These are phyloP conservation scores for Lepidonotus clava DNA, from an alignment of 2,888 invertebrate species.

Conservation along the genomic window DNA sequence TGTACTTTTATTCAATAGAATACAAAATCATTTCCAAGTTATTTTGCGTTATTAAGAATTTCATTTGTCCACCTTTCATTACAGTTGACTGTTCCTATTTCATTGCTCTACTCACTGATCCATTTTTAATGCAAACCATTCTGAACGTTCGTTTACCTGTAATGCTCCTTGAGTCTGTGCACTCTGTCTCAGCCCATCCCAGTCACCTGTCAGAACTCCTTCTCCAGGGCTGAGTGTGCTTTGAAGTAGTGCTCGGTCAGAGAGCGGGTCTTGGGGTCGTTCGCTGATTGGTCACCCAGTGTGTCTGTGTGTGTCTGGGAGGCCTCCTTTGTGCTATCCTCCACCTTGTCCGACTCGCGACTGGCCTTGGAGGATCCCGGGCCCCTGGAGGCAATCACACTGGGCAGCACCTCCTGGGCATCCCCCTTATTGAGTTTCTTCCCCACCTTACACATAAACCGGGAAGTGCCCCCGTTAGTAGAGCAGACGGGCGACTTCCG, in stretches of 20 bases:
- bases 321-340: neutral
- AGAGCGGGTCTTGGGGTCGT: neutral
- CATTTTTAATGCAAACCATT: too few species aligned
- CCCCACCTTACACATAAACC: neutral
- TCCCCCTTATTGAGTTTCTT: neutral
- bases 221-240: neutral
- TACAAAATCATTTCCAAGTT: too few species aligned
- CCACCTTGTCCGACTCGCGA: neutral
- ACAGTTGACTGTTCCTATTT: too few species aligned
- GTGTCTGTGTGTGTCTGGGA: neutral
- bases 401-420: neutral
- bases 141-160: too few species aligned
- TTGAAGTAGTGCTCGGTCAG: slow-evolving; percentile 35
- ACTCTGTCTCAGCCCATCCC: too few species aligned
- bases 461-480: neutral
- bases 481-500: neutral
- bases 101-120: too few species aligned
- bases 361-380: neutral
- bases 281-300: neutral
- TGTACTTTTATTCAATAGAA: too few species aligned
- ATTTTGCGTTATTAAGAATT: too few species aligned
- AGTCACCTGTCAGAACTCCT: slow-evolving; percentile 43
- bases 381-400: neutral
- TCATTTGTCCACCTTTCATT: too few species aligned
- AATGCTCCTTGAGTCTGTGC: too few species aligned